Base-by-base conservation (phyloP, 2,888 invertebrate species). In the Pasiphila rectangulata region DNA sequence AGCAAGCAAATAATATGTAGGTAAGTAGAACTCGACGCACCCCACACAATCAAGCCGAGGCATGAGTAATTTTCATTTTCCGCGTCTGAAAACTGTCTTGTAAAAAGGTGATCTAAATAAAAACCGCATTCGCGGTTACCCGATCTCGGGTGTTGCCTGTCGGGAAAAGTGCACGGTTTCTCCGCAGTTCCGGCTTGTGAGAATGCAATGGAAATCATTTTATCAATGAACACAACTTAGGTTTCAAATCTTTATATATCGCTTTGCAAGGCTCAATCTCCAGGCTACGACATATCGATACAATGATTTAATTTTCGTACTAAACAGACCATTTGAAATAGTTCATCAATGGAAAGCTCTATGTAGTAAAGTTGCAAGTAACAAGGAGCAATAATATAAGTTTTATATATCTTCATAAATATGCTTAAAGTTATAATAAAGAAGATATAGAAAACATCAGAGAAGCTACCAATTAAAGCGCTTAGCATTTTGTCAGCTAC, bases 181-280 rank as follows among this genome's bases (percentile, higher is more conserved):
- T 71, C 72, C 64, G 61, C 61, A 71, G 75, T 78, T 79, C 80
- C 76, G 82, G 75, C 64, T 75, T 37, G 35, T 30, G 51, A 63
- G 69, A 50, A 50, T 50, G 49, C 49, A 46, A 67, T 67, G 64
- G 72, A 72, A 68, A 71, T 64, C 17, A 34, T 25, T 39, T 45
- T 41, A 50, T 50, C 45, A 50, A 50, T 41, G 37, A 41, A 42
- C 42, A 30, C 24, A 16, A 16, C 27, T 7, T 19, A 6, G 4
- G 16, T 20, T 19, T 1, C 17, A 17, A 20, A 9, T 23, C 32
- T 12, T 25, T 40, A 23, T 21, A 35, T 43, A 23, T 29, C 5
- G 39, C 20, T 34, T 45, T 24, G 27, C 2, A 2, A 16, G 15
- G n/a, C 3, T n/a, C n/a, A n/a, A n/a, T n/a, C n/a, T n/a, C n/a